These are phyloP conservation scores for Sarcophaga carnaria DNA, from an alignment of 2,888 invertebrate species.

Conservation along the genomic window DNA sequence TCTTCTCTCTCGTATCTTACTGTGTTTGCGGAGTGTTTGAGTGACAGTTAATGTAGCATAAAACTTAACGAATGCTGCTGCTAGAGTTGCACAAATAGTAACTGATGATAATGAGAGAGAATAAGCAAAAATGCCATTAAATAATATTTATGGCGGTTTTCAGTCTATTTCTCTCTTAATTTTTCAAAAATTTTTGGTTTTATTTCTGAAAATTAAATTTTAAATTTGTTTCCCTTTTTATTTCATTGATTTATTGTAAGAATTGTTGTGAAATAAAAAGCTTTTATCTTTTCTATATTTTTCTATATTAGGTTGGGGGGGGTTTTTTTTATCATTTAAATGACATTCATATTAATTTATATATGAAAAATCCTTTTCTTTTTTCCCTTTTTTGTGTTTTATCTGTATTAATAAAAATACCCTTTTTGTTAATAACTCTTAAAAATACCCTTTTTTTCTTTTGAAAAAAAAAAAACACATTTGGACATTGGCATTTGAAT, in stretches of 20 bases:
- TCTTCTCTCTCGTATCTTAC: not conserved
- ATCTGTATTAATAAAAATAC: constrained; percentile 70
- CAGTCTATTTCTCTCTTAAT: constrained; percentile 21
- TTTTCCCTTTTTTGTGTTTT: not conserved
- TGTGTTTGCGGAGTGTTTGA: constrained; percentile 46
- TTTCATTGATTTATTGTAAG: constrained; percentile 62
- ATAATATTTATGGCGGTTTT: constrained; percentile 54
- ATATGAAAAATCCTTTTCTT: constrained; percentile 57
- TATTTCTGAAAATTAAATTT: not conserved
- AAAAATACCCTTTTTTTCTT: constrained; percentile 56
- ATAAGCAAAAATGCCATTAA: constrained; percentile 58
- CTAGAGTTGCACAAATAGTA: constrained; percentile 10
- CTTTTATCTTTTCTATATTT: constrained; percentile 58
- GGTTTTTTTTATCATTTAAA: constrained; percentile 56
- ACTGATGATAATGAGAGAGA: constrained; percentile 45
- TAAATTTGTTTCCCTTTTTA: constrained; percentile 5
- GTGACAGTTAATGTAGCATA: constrained; percentile 68
- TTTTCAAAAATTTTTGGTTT: not conserved
- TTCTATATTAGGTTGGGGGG: not conserved
- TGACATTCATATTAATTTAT: constrained; percentile 61
- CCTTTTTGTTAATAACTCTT: constrained; percentile 64
- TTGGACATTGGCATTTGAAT: constrained; percentile 71
- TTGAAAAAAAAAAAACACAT: constrained; percentile 42
- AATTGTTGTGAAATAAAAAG: constrained; percentile 34
- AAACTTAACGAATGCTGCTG: constrained; percentile 55